These are phyloP conservation scores for Syrmaticus mikado DNA, from an alignment of 2,113 vertebrate genomes.

Conservation along the genomic window DNA sequence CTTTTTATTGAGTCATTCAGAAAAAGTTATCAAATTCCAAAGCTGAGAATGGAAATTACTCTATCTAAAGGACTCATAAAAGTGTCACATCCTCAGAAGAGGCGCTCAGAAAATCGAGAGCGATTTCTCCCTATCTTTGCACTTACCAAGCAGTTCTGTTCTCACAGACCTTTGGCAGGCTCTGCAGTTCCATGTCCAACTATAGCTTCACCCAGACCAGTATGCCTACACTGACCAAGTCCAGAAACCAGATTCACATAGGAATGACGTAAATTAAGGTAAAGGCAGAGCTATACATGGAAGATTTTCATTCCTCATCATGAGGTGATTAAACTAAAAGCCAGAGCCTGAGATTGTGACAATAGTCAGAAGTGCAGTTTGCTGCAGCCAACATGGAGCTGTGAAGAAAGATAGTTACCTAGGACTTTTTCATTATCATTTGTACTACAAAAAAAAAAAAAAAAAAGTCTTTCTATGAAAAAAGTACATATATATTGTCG, in stretches of 20 bases:
- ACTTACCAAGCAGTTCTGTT: neutral
- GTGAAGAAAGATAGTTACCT: neutral
- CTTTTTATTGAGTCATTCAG: neutral
- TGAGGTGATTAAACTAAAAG: neutral
- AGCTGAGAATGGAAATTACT: constrained; percentile 2
- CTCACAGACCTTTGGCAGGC: fast-evolving
- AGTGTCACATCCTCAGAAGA: neutral
- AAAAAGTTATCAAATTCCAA: constrained; percentile 3
- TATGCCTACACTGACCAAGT: neutral
- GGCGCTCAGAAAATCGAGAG: neutral
- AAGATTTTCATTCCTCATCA: neutral
- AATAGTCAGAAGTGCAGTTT: neutral
- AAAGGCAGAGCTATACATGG: neutral
- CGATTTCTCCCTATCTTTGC: neutral
- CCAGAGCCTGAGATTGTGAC: neutral
- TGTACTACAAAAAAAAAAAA: neutral
- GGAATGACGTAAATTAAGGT: neutral
- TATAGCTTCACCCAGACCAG: neutral
- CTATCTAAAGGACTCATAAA: neutral
- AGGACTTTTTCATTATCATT: neutral
- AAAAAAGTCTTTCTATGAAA: neutral
- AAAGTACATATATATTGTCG: neutral
- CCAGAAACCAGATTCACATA: neutral
- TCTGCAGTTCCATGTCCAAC: neutral
- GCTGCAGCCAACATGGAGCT: neutral